Evolutionary conservation across 2,797 vertebrate genomes (phyloP), one percentile per base, ranked within the genome.

Genomic region (Alauda arvensis): DNA sequence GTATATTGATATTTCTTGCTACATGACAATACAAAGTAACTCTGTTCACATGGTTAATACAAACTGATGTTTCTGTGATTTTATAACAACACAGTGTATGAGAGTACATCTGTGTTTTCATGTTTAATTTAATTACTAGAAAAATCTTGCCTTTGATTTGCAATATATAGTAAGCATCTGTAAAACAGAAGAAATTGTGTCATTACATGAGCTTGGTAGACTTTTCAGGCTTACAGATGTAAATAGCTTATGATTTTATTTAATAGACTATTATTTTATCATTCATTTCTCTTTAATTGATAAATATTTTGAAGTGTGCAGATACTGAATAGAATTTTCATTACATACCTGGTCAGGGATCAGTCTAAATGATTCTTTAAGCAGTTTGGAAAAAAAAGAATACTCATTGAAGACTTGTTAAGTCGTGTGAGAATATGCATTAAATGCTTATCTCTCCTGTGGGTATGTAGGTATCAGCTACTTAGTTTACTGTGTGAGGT

Each of bases 401-500:
- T 51, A 75, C n/a, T 92, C 83, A 72, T 88, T 85, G 93, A 95
- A 93, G 94, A 94, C 91, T 96, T 93, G 94, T 95, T 94, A 94
- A 93, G 96, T 96, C 71, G 4, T 92, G 91, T 95, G 93, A 94
- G 95, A 96, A 93, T 93, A 89, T 85, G 91, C 88, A 94, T 94
- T 95, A 91, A 88, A 91, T 89, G 87, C 91, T 93, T 93, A 90
- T 93, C 86, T 95, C 94, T 97, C 95, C 95, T 95, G 92, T 94
- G 94, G 96, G 96, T 82, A 93, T 88, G 93, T 85, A 95, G 95
- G 95, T 94, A 96, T 95, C 96, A 97, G 95, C 96, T 97, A 97
- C 95, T 96, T 95, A 95, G 90, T 96, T 95, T 97, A 96, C 96
- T 96, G 93, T 97, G 96, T 96, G 97, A 96, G 95, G 96, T 97